These are phyloP conservation scores for Galbula dea DNA, from an alignment of 2,113 vertebrate species.

Conservation along the genomic window DNA sequence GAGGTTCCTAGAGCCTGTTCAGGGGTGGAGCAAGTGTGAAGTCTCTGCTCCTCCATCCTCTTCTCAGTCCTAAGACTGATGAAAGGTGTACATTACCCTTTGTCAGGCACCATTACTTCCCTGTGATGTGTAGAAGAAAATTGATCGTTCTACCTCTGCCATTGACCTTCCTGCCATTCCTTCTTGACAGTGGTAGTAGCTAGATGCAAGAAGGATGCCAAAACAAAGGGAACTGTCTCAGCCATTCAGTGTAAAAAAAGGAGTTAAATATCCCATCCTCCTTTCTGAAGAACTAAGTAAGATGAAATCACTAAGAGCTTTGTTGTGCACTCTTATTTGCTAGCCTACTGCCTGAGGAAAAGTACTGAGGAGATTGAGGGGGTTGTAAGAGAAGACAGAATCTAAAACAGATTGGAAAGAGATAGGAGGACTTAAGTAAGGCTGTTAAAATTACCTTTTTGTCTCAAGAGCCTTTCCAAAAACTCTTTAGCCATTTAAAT, in stretches of 20 bases:
- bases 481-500: not conserved
- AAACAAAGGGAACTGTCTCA: not conserved
- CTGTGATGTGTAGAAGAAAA: not conserved
- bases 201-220: not conserved
- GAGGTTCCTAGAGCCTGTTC: not conserved
- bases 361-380: not conserved
- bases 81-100: not conserved
- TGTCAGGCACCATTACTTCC: not conserved
- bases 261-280: not conserved
- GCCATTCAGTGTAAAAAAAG: not conserved
- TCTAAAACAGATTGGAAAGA: not conserved
- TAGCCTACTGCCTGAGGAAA: not conserved
- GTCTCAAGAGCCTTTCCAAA: not conserved
- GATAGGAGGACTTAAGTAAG: not conserved
- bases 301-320: not conserved
- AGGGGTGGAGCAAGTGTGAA: not conserved
- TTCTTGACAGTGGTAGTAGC: not conserved
- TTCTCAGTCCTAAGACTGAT: not conserved
- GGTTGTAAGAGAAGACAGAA: not conserved
- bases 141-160: not conserved
- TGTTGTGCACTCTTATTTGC: not conserved
- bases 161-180: not conserved
- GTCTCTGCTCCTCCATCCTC: not conserved
- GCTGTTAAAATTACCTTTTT: not conserved
- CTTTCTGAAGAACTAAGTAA: not conserved